Evolutionary conservation across 2,113 vertebrate genomes (phyloP), one percentile per base, ranked within the genome.

Genomic region (Centropristis striata): DNA sequence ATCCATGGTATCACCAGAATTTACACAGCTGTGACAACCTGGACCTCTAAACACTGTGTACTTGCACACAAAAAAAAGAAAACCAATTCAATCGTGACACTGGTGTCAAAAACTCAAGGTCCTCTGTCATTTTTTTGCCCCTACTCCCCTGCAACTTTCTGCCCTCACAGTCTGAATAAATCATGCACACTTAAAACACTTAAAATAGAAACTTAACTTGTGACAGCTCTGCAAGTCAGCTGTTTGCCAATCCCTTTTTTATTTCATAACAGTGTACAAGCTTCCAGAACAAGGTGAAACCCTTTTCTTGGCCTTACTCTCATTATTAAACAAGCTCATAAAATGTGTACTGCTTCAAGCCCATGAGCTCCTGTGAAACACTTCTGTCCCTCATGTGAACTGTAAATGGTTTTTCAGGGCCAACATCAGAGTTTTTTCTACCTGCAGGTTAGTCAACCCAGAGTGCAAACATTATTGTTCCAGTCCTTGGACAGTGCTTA

Each of bases 381-480:
- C 65, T 64, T 44, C 21, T 89, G 85, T 74, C 81, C 86, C 75
- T 57, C 61, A 72, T 81, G 41, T 86, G 75, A 90, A 89, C 84
- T 85, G 57, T 13, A 73, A 85, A 80, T 72, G 25, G 11, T 68
- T 84, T 85, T 71, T 46, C 69, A 49, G 49, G 58, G 27, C 8
- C 2, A 79, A 55, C 47, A 32, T 32, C 32, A 77, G 67, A 66
- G 36, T 71, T 74, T 50, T 82, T 47, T 36, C 57, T 78, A 83
- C 80, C 67, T 76, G 71, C 71, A 83, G 60, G 80, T 86, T 69
- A 85, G 58, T 88, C 51, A 83, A 59, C 84, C 53, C 53, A 69
- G 42, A 86, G 84, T 81, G 85, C 75, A 92, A 92, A 93, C 71
- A 87, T 36, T 60, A 68, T 51, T 79, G 87, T 87, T 91, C 72